These are phyloP conservation scores for Verasper variegatus DNA, from an alignment of 2,113 vertebrate species.

Conservation along the genomic window DNA sequence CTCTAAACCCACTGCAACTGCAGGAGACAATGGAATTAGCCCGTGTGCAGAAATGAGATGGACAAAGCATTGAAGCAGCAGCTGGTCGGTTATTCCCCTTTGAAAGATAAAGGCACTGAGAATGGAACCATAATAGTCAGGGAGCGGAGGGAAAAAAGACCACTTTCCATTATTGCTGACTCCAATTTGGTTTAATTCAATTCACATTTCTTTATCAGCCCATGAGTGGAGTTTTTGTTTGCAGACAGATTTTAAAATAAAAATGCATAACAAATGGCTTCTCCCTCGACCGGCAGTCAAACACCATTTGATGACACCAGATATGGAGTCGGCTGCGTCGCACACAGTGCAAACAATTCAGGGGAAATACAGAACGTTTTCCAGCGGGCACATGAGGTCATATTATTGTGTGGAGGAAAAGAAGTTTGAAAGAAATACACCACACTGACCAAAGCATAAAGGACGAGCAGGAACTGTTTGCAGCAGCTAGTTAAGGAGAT, in stretches of 20 bases:
- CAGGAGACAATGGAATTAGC: constrained; percentile 55
- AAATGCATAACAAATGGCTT: constrained; percentile 44
- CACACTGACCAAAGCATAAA: no score
- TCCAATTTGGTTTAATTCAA: constrained; percentile 58
- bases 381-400: neutral
- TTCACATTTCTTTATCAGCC: constrained; percentile 57
- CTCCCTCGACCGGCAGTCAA: constrained; percentile 4
- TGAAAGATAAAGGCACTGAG: constrained; percentile 39
- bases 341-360: constrained; percentile 17
- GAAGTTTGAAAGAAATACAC: neutral
- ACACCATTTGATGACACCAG: constrained; percentile 36
- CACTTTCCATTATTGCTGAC: constrained; percentile 37
- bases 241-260: constrained; percentile 22
- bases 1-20: constrained; percentile 22
- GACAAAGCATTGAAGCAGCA: constrained; percentile 22
- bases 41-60: constrained; percentile 37
- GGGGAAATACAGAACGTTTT: neutral
- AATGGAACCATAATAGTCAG: constrained; percentile 20
- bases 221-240: constrained; percentile 36
- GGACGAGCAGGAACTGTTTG: neutral
- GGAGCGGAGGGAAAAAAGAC: neutral
- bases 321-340: constrained; percentile 17
- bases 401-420: neutral
- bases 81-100: constrained; percentile 35
- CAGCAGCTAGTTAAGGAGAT: constrained; percentile 29